Conservation (phyloP, 1,140 invertebrate genomes). For the Trachymyrmex cornetzi region DNA sequence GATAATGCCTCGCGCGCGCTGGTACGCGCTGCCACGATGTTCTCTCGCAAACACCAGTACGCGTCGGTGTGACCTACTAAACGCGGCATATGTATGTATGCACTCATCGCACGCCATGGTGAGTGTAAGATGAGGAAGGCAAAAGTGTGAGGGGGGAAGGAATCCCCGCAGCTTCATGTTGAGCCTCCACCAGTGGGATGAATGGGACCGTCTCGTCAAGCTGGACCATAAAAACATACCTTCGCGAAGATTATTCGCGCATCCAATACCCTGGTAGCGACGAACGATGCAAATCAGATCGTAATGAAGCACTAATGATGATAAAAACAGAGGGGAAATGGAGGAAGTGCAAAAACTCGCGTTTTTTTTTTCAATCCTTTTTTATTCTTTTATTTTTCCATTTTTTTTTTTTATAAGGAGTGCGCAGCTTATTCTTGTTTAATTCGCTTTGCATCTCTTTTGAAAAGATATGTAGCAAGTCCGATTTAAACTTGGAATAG, state of each 20-base stretch:
- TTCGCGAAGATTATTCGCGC: slow-evolving; percentile 1
- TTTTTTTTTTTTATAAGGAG: not conserved
- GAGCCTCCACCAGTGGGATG: not conserved
- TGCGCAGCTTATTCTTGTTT: not conserved
- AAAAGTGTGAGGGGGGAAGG: not conserved
- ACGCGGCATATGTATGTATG: not conserved
- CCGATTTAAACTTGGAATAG: not conserved
- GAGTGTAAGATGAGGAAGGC: not conserved
- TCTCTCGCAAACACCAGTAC: slow-evolving; percentile 57
- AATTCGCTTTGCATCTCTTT: not conserved
- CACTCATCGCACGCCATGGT: not conserved
- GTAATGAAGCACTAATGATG: not conserved
- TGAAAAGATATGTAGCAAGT: not conserved
- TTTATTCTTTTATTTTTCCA: not conserved
- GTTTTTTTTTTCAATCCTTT: not conserved
- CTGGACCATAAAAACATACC: slow-evolving; percentile 2
- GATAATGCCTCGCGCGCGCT: slow-evolving; percentile 69
- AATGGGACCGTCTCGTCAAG: slow-evolving; percentile 1
- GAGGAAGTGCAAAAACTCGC: not conserved
- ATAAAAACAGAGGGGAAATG: not conserved
- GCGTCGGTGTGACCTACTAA: slow-evolving; percentile 73
- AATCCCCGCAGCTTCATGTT: not conserved
- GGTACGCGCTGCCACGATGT: slow-evolving; percentile 53
- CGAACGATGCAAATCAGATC: not conserved
- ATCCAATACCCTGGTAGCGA: not conserved